phyloP scores from a whole-genome alignment of 1,140 invertebrate genomes.

The Bursaphelenchus mucronatus region DNA sequence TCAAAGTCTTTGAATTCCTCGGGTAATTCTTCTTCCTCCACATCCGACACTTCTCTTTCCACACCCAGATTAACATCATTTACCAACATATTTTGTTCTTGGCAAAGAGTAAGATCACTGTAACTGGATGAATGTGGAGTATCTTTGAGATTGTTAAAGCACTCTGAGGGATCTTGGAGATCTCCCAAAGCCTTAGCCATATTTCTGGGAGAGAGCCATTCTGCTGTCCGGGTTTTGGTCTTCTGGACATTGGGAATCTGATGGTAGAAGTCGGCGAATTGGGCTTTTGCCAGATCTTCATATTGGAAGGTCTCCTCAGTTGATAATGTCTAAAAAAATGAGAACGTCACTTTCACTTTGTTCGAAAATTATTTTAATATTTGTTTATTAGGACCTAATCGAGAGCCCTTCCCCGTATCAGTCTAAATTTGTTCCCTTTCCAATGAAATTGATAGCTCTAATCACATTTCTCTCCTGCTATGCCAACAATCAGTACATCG shows the following conservation, averaged over 20 bases:
- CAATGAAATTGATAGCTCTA: constrained; percentile 13
- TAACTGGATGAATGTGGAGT: not conserved
- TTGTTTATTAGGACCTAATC: not conserved
- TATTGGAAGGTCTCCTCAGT: constrained; percentile 38
- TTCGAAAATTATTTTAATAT: constrained; percentile 14
- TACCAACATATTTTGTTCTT: not conserved
- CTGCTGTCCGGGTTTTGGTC: too few relatives aligned
- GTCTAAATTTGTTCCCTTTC: not conserved
- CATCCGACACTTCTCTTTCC: too few relatives aligned
- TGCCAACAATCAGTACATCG: not conserved
- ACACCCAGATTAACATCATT: not conserved
- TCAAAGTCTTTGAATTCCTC: too few relatives aligned
- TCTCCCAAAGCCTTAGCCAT: too few relatives aligned
- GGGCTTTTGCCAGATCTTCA: constrained; percentile 42
- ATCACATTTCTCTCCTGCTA: not conserved
- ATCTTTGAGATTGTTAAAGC: not conserved
- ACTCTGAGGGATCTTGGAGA: not conserved
- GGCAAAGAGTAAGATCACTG: too few relatives aligned
- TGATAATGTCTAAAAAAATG: constrained; percentile 45
- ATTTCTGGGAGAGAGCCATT: not conserved
- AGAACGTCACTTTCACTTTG: not conserved
- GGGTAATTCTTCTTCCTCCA: too few relatives aligned
- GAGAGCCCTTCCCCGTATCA: not conserved
- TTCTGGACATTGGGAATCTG: constrained; percentile 5
- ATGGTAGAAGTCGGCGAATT: constrained; percentile 45